phyloP scores from a whole-genome alignment of 1,140 invertebrate genomes.

The Brachionus paranguensis region DNA sequence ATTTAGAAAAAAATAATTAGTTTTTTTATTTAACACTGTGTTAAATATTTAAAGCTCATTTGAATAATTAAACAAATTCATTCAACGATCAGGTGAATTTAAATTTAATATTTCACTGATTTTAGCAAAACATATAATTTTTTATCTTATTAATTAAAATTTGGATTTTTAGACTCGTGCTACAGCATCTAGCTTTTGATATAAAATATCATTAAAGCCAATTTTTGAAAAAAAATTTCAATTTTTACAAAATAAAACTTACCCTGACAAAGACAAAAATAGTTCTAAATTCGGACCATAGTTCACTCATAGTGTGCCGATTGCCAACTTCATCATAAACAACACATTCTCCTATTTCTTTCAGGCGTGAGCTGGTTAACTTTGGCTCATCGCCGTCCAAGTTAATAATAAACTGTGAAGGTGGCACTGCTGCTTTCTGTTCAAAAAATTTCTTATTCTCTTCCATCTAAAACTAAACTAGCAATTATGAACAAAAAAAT shows the following conservation, averaged over 20 bases:
- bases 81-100: not conserved
- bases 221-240: not conserved
- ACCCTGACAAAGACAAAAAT: constrained; percentile 33
- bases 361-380: not conserved
- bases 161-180: not conserved
- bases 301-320: not conserved
- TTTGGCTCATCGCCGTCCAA: not conserved
- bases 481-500: too few species aligned
- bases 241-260: not conserved
- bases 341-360: not conserved
- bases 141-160: not conserved
- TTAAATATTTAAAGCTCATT: not conserved
- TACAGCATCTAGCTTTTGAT: not conserved
- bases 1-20: not conserved
- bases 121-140: not conserved
- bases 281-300: constrained; percentile 34
- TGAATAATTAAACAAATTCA: not conserved
- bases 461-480: not conserved
- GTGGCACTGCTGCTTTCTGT: not conserved
- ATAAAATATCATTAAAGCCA: not conserved
- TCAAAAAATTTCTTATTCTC: constrained; percentile 28
- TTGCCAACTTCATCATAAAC: constrained; percentile 34
- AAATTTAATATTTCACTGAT: not conserved
- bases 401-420: constrained; percentile 12
- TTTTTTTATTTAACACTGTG: not conserved